phyloP scores from a whole-genome alignment of 2,113 vertebrate genomes.

The Erythrocercus mccallii region DNA sequence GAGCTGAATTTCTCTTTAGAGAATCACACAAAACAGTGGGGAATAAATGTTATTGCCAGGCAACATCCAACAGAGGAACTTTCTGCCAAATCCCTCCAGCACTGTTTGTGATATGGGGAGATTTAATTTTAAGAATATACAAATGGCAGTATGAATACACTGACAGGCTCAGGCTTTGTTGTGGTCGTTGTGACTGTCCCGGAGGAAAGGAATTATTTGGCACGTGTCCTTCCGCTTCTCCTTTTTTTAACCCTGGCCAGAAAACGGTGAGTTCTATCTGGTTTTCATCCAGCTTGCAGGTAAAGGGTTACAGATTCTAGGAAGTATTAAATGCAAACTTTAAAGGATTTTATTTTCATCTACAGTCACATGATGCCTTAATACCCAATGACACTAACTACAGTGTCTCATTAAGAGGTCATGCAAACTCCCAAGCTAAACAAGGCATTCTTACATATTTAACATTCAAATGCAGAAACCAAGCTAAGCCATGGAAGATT shows the following conservation, averaged over 20 bases:
- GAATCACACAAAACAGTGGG: neutral
- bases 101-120: neutral
- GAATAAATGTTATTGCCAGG: neutral
- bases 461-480: constrained; percentile 70
- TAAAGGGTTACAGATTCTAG: constrained; percentile 71
- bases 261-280: neutral
- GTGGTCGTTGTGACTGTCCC: neutral
- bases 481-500: constrained; percentile 74
- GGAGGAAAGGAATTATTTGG: neutral
- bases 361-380: constrained; percentile 68
- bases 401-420: constrained; percentile 69
- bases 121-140: neutral
- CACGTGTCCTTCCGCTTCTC: neutral
- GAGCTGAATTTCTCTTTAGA: neutral
- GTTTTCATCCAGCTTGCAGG: constrained; percentile 31
- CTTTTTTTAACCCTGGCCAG: neutral
- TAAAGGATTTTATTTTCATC: constrained; percentile 68
- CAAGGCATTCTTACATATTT: constrained; percentile 66
- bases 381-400: constrained; percentile 73
- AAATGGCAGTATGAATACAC: neutral
- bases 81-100: neutral
- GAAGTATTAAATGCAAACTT: constrained; percentile 69
- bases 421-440: constrained; percentile 68
- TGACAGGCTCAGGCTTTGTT: neutral
- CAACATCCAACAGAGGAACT: neutral